Base-by-base conservation (phyloP, 2,888 invertebrate species). In the Pterostichus madidus region DNA sequence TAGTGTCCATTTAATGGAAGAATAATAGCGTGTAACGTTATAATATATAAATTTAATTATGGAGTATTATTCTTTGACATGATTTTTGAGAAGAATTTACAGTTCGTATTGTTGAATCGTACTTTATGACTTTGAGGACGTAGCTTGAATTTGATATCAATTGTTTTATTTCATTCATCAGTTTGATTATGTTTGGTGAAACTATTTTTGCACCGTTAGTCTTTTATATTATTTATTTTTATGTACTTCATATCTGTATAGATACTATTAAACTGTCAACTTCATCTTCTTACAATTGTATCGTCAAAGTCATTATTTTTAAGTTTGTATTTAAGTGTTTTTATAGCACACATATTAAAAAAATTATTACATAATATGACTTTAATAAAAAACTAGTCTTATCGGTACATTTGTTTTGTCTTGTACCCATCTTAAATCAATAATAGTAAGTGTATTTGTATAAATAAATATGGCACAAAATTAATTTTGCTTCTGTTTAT, bases 1-100 rank as follows among this genome's bases (percentile, higher is more conserved):
- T 64, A 64, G 13, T 64, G 64, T 64, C 35, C 32, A 35, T 64
- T 64, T 64, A 35, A 64, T 64, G 64, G 35, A 64, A 64, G 64
- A 64, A 64, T 64, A 64, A 64, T 64, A 35, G 35, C 35, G 35
- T 64, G 35, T 64, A 64, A 64, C 64, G 35, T 64, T 64, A 64
- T 24, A 35, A 64, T 13, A 32, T 35, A 64, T 8, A 35, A 46
- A 73, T 73, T 46, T 73, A 46, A 49, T 73, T 73, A 46, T 73
- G 13, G 11, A 13, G 11, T 71, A 39, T 59, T 59, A 59, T 59
- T 59, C 59, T 11, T 32, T 24, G 35, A n/a, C 64, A 64, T 64
- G 64, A 49, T 52, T 56, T 17, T 56, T 13, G 5, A 17, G 56
- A 8, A 2, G 4, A 39, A 44, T 44, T 15, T 44, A 71, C 68